These are phyloP conservation scores for Intellagama lesueurii DNA, from an alignment of 2,797 vertebrate species.

Conservation along the genomic window DNA sequence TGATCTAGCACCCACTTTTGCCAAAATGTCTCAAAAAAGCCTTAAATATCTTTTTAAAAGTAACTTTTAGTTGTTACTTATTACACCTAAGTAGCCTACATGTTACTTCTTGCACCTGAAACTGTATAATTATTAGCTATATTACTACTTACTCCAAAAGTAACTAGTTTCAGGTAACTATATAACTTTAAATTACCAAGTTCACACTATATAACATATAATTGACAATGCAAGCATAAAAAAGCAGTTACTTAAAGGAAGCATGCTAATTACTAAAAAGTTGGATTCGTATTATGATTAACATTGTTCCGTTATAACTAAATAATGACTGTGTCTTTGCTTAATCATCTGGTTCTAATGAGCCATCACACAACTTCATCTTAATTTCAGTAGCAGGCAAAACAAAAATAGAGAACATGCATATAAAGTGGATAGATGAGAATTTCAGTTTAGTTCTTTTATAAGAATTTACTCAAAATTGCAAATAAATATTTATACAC, in stretches of 20 bases:
- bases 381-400: not conserved
- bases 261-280: not conserved
- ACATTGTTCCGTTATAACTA: slow-evolving; percentile 16
- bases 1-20: too few relatives aligned
- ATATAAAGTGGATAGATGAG: not conserved
- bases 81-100: too few relatives aligned
- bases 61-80: too few relatives aligned
- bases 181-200: too few relatives aligned
- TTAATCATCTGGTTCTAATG: slow-evolving; percentile 10
- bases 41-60: too few relatives aligned
- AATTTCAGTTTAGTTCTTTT: not conserved
- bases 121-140: too few relatives aligned
- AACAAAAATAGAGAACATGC: not conserved
- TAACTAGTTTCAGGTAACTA: too few relatives aligned
- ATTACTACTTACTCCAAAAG: too few relatives aligned
- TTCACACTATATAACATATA: too few relatives aligned
- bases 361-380: slow-evolving; percentile 11
- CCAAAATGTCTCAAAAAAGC: too few relatives aligned
- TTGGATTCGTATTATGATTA: not conserved
- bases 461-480: not conserved
- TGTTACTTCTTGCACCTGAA: too few relatives aligned
- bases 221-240: not conserved
- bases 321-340: not conserved
- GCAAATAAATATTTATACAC: not conserved
- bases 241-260: not conserved